Base-by-base conservation (phyloP, 2,113 vertebrate genomes). In the Poeciliopsis retropinna region DNA sequence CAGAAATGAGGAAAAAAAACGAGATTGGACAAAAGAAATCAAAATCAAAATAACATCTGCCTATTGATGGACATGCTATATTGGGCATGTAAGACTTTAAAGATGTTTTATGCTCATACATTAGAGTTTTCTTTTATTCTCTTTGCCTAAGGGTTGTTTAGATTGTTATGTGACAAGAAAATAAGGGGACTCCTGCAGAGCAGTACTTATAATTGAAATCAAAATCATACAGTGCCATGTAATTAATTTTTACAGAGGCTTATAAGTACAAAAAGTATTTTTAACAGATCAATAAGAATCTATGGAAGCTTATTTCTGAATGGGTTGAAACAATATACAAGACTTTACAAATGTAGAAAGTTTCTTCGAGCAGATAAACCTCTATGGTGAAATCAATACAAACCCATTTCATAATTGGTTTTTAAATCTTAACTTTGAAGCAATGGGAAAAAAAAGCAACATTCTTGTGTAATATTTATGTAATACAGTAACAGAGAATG, bases 1-100 rank as follows among this genome's bases (percentile, higher is more conserved):
- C 17, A 29, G 51, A 44, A 70, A 30, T 19, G 1, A 15, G 44
- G 44, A 19, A 13, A 39, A 39, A 39, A 39, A 39, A 32, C 32
- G 13, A 41, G 39, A 41, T 15, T 47, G 5, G 17, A 47, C 44
- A 47, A 47, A 28, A 28, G 65, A 4, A 62, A 60, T 67, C 60
- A 64, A 4, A 62, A 60, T 67, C 60, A 64, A 76, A 73, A 77
- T 15, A 64, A 62, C 31, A 73, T 2, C 3, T 1, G 30, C 17
- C 71, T 54, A 70, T 72, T 74, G 75, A 76, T 64, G 27, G 30
- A 30, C 51, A 61, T 4, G 41, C 27, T 64, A 51, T 37, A 28
- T 37, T 1, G 0, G 30, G n/a, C 10, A 4, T 34, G 47, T 64
- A 44, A 31, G 28, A 30, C 6, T 81, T 70, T 68, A 51, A 67